These are phyloP conservation scores for Propithecus deckenii DNA, from an alignment of 2,797 vertebrate species.

Conservation along the genomic window DNA sequence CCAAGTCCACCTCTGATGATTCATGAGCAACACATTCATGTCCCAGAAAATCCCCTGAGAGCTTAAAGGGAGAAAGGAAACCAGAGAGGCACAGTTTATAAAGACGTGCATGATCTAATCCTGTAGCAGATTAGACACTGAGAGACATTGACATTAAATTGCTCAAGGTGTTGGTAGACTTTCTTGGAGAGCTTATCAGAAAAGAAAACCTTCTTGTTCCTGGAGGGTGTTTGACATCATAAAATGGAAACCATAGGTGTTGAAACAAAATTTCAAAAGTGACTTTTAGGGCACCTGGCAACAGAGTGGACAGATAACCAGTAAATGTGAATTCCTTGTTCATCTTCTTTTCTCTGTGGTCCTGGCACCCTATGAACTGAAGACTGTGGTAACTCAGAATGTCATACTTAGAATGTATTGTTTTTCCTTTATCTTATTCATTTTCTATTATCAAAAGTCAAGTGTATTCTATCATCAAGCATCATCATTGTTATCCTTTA, in stretches of 20 bases:
- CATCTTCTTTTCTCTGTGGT: neutral
- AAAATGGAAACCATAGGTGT: neutral
- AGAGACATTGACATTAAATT: neutral
- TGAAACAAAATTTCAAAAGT: neutral
- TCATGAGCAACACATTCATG: neutral
- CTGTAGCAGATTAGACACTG: neutral
- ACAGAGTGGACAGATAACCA: neutral
- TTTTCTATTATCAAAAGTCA: neutral
- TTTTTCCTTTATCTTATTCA: neutral
- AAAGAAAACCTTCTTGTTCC: conserved; percentile 12
- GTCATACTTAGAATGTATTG: neutral
- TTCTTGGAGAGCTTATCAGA: neutral
- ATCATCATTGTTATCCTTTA: neutral
- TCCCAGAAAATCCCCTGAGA: neutral
- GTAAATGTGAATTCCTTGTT: neutral
- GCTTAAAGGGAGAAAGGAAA: neutral
- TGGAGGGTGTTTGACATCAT: neutral
- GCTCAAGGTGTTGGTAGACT: neutral
- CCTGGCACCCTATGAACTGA: neutral
- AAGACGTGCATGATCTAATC: neutral
- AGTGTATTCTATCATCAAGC: neutral
- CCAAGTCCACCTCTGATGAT: neutral
- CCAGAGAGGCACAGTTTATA: neutral
- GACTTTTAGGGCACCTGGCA: neutral
- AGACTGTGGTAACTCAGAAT: neutral